Evolutionary conservation across 1,140 invertebrate genomes (phyloP), one percentile per base, ranked within the genome.

Genomic region (Trachymyrmex septentrionalis): DNA sequence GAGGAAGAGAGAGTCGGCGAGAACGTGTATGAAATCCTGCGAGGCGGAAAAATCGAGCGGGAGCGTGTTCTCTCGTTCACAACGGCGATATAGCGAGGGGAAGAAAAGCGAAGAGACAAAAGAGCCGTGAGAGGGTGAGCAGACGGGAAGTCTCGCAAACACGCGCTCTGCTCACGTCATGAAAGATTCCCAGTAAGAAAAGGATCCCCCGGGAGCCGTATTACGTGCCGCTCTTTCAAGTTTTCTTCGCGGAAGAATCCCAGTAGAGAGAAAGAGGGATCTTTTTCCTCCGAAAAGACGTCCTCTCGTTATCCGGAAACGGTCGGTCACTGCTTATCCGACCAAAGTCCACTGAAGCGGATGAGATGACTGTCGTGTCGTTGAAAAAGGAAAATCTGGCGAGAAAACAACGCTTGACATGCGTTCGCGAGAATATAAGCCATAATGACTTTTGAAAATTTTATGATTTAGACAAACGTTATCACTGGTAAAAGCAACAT

Each of bases 261-360:
- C 21, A 48, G 27, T 38, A 59, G 85, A 61, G 64, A 57, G 77
- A 81, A 55, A 24, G 12, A 71, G 24, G 61, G 87, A 90, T 88
- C 73, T 69, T 78, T 90, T 85, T 90, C 75, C 66, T 64, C 64
- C 84, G 61, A 44, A 19, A 66, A 72, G 80, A 67, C 38, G 81
- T 75, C 63, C 27, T 76, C 92, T 93, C 89, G 90, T 92, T 93
- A 91, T 76, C 78, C 55, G 67, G 86, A 91, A 93, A 93, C 89
- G 90, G 91, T 86, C 77, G 90, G 89, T 84, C 88, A 86, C 82
- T 91, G 92, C 92, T 93, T 92, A 92, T 93, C 88, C 88, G 71
- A 53, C 19, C 50, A 34, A 63, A 48, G 75, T 50, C 61, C 53
- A 55, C 77, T 63, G 75, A 84, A 61, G 71, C 84, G 71, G 86